phyloP scores from a whole-genome alignment of 2,113 vertebrate species.

The Parus major region DNA sequence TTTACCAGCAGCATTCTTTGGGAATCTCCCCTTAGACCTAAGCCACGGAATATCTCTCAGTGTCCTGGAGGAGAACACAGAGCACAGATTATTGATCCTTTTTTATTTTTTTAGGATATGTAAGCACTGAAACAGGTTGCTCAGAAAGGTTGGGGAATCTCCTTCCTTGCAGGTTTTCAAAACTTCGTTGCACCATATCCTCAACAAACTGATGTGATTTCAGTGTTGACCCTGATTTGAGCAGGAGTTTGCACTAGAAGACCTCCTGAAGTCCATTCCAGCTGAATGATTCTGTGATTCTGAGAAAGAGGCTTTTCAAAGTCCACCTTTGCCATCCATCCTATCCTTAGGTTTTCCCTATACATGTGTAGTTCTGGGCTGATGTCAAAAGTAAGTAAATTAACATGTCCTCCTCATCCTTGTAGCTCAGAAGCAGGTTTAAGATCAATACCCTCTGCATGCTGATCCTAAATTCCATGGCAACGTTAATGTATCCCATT shows the following conservation, averaged over 20 bases:
- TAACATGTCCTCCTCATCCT: neutral
- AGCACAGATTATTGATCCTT: neutral
- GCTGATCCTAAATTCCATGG: neutral
- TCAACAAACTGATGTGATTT: neutral
- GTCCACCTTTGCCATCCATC: neutral
- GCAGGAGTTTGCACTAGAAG: neutral
- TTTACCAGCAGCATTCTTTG: neutral
- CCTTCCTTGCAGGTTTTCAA: neutral
- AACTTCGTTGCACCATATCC: neutral
- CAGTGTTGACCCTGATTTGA: neutral
- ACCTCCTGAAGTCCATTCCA: neutral
- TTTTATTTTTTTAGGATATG: neutral
- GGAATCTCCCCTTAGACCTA: neutral
- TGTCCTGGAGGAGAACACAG: neutral
- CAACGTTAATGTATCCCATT: neutral
- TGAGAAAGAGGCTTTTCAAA: neutral
- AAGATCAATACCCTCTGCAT: neutral
- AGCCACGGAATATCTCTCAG: fast-evolving
- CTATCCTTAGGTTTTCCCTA: neutral
- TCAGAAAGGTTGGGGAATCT: neutral
- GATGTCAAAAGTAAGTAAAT: neutral
- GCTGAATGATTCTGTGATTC: neutral
- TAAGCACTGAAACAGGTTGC: neutral
- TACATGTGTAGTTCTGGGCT: neutral
- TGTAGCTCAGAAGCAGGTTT: neutral